Evolutionary conservation across 2,113 vertebrate species (phyloP), one percentile per base, ranked within the genome.

Genomic region (Cebidichthys violaceus): DNA sequence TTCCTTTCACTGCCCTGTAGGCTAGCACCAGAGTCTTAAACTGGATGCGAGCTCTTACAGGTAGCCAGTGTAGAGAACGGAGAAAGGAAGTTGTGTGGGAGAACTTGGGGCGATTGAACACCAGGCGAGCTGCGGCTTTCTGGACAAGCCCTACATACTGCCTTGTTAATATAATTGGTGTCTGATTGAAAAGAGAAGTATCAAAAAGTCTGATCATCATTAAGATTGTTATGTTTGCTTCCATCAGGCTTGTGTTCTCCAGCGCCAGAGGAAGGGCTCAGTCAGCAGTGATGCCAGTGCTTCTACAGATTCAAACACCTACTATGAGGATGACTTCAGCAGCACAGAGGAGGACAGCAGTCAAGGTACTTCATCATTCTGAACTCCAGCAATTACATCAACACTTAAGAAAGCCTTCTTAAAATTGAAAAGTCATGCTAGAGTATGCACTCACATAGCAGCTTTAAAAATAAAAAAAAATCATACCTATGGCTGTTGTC

Each of bases 311-410:
- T 99, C 98, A 3, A 99, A 99, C 92, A 99, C 98, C 22, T 99
- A 99, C 94, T 99, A 99, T 0, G 98, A 99, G 91, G 98, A 99
- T 77, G 98, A 99, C 75, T 99, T 99, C 90, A 99, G 98, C 93
- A 99, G 98, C 86, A 99, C 98, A 0, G 98, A 99, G 95, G 98
- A 99, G 92, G 98, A 99, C 88, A 99, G 98, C 96, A 99, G 98
- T 91, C 98, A 99, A 96, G 98, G 98, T 99, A 95, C 39, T 75
- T 70, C 1, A 24, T 75, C 24, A 70, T 50, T 81, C 39, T 84
- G 47, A 14, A 75, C 77, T 71, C 3, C 15, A 65, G 22, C 11
- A 57, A 20, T 39, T 13, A 55, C 9, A 50, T 22, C 22, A 74
- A 20, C 35, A 61, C 24, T 50, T 82, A 1, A 72, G 6, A 57